Evolutionary conservation across 2,113 vertebrate species (phyloP).

Genomic region (Pygathrix nemaeus): DNA sequence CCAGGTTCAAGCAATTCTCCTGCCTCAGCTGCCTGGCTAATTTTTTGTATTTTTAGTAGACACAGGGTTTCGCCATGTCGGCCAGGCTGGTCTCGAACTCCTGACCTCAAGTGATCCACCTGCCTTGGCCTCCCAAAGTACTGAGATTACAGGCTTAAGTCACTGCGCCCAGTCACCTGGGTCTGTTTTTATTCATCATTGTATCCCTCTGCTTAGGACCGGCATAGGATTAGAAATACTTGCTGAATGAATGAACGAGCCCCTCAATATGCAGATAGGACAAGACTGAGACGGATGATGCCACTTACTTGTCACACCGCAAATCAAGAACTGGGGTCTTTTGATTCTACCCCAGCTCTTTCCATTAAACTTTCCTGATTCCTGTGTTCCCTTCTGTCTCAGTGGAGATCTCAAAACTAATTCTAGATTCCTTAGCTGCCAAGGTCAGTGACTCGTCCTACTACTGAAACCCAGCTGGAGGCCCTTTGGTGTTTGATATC

Average conservation of each 20-base stretch:
- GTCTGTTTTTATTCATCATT: background rate
- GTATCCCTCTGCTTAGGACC: background rate
- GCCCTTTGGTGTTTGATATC: conserved; percentile 90
- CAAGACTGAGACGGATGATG: background rate
- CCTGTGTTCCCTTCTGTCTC: background rate
- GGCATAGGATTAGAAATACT: background rate
- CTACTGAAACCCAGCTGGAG: conserved; percentile 89
- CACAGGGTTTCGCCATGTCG: too few species aligned
- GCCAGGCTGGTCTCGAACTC: too few species aligned
- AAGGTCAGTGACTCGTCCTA: conserved; percentile 92
- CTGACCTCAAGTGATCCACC: too few species aligned
- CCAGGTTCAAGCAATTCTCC: too few species aligned
- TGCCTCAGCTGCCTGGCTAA: too few species aligned
- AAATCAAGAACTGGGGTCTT: background rate
- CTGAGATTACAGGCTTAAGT: too few species aligned
- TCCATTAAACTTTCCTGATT: background rate
- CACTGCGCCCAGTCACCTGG: too few species aligned
- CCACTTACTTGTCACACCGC: conserved; percentile 28
- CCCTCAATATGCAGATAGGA: background rate
- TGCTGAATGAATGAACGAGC: background rate
- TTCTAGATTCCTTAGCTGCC: background rate
- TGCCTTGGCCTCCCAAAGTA: too few species aligned
- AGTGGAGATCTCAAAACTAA: conserved; percentile 17
- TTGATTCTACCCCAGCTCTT: background rate
- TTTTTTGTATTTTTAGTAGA: too few species aligned